phyloP scores from a whole-genome alignment of 2,113 vertebrate species.

The Collichthys lucidus region DNA sequence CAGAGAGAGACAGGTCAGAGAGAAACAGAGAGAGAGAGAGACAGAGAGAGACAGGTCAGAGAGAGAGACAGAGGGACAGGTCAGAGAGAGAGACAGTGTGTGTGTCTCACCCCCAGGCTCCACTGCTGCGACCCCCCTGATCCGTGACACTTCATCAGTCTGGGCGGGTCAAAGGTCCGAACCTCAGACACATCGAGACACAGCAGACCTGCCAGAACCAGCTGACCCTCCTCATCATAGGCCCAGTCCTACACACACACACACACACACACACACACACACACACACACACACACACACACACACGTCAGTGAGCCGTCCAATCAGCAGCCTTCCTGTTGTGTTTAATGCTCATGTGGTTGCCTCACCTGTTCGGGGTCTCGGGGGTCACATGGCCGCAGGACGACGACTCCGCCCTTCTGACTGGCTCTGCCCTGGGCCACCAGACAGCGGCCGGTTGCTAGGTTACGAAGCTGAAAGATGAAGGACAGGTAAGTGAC shows the following conservation, averaged over 20 bases:
- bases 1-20: no score
- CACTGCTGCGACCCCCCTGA: slow-evolving; percentile 97
- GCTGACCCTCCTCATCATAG: slow-evolving; percentile 93
- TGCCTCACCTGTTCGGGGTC: slow-evolving; percentile 91
- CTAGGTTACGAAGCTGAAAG: slow-evolving; percentile 89
- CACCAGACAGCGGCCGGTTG: slow-evolving; percentile 89
- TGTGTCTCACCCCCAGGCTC: slow-evolving; percentile 88
- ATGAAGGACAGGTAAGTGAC: no score
- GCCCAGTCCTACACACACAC: slow-evolving; percentile 86
- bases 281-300: background rate
- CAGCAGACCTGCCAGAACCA: slow-evolving; percentile 91
- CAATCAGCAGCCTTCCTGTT: no score
- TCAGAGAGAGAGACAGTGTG: no score
- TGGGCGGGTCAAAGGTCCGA: slow-evolving; percentile 89
- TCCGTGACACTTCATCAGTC: slow-evolving; percentile 98
- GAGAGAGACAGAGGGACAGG: no score
- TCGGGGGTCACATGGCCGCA: slow-evolving; percentile 87
- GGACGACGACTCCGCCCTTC: slow-evolving; percentile 92
- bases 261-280: slow-evolving; percentile 10
- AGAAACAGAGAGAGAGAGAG: no score
- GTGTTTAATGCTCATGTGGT: background rate
- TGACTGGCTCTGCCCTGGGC: slow-evolving; percentile 94
- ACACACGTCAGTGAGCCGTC: no score
- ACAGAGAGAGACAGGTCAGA: no score
- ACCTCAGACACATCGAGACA: slow-evolving; percentile 95